Percentiles rank a stretch among this genome's conserved stretches.
phyloP scores from a whole-genome alignment of 2,797 vertebrate species.

The Coendou prehensilis region DNA sequence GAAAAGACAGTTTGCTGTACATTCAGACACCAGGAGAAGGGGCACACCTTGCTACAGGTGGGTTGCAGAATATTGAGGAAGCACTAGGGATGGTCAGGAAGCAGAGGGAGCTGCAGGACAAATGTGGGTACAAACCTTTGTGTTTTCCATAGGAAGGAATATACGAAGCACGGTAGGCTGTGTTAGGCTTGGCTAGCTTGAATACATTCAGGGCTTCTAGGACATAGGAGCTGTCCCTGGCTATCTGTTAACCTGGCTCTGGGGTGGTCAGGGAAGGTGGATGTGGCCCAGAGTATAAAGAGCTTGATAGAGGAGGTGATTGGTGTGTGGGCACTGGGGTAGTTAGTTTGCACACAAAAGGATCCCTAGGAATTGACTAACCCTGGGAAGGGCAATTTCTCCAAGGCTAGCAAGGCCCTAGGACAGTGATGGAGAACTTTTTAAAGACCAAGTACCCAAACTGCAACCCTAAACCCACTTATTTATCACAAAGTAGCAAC shows the following conservation, averaged over 20 bases:
- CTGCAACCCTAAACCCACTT: not conserved
- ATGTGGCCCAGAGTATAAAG: not conserved
- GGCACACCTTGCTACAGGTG: rapidly evolving
- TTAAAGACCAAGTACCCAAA: not conserved
- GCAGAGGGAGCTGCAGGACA: too few relatives aligned
- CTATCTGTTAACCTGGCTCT: not conserved
- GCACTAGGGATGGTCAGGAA: not conserved
- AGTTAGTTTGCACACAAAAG: not conserved
- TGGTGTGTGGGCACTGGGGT: not conserved
- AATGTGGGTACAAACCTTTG: not conserved
- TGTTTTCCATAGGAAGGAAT: not conserved
- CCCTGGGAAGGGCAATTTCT: not conserved
- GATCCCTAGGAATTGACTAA: not conserved
- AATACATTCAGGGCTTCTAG: not conserved
- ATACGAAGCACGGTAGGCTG: not conserved
- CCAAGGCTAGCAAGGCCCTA: not conserved
- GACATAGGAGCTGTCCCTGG: not conserved
- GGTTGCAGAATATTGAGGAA: rapidly evolving
- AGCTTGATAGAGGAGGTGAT: not conserved
- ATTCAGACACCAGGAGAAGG: not conserved
- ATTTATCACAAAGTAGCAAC: not conserved
- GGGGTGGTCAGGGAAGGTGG: not conserved
- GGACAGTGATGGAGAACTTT: not conserved
- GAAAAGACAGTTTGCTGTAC: not conserved
- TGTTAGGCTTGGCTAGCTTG: not conserved